Percentiles rank a stretch among this genome's conserved stretches.
Evolutionary conservation across 2,888 invertebrate species (phyloP).

Genomic region (Cantharis rufa): DNA sequence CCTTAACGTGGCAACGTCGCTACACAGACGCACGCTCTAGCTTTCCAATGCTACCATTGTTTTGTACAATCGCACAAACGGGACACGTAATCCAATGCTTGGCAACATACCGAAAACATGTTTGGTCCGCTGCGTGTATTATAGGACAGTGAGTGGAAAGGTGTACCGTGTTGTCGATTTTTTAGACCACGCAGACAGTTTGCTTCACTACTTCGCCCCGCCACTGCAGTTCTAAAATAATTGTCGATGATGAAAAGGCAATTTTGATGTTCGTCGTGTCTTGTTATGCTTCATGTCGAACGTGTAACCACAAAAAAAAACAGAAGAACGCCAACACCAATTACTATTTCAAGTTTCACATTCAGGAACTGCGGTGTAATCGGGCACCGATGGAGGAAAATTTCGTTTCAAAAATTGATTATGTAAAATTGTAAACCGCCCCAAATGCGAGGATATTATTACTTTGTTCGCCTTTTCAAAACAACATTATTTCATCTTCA

Average conservation of each 20-base stretch:
- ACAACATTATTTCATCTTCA: background rate
- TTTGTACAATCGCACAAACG: conserved; percentile 43
- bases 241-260: conserved; percentile 16
- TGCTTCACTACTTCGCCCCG: conserved; percentile 6
- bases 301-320: background rate
- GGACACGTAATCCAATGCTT: conserved; percentile 34
- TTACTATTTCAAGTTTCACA: background rate
- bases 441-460: background rate
- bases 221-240: conserved; percentile 5
- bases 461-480: background rate
- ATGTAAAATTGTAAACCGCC: background rate
- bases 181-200: conserved; percentile 25
- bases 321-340: background rate
- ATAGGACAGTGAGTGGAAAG: conserved; percentile 45
- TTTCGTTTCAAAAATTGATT: background rate
- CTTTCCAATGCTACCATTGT: conserved; percentile 50
- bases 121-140: conserved; percentile 40
- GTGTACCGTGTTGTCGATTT: conserved; percentile 34
- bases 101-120: conserved; percentile 32
- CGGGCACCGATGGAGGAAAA: background rate
- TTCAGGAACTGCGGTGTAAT: background rate
- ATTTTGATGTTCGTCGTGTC: background rate
- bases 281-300: background rate
- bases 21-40: conserved; percentile 45
- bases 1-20: conserved; percentile 43